A percentile compares a stretch with the other conserved stretches of the same genome.
These are phyloP conservation scores for Drosophila formosana DNA, from an alignment of 2,888 invertebrate genomes.

Conservation along the genomic window DNA sequence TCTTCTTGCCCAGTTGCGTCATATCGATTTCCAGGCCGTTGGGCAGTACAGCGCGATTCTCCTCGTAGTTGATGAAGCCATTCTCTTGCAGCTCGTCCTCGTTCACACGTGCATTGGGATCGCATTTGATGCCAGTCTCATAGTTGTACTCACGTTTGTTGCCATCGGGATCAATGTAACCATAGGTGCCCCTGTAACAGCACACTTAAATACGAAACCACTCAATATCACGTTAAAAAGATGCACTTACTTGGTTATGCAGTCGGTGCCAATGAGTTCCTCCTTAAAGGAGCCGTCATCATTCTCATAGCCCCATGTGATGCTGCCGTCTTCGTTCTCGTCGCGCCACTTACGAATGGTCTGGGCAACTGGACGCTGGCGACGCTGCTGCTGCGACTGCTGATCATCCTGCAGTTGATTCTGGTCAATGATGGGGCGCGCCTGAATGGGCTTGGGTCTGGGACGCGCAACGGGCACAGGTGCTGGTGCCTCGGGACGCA, in stretches of 20 bases:
- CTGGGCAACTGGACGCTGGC: constrained; percentile 90
- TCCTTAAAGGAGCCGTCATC: constrained; percentile 95
- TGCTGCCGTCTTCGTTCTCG: constrained; percentile 91
- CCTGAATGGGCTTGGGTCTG: constrained; percentile 76
- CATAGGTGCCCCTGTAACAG: constrained; percentile 89
- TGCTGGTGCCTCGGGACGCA: constrained; percentile 82
- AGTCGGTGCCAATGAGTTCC: constrained; percentile 92
- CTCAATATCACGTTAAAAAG: not conserved
- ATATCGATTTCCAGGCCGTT: constrained; percentile 91
- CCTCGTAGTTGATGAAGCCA: constrained; percentile 91
- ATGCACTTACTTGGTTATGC: constrained; percentile 87
- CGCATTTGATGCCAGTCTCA: constrained; percentile 91
- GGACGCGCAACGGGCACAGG: constrained; percentile 74
- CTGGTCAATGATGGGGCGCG: constrained; percentile 83
- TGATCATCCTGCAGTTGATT: constrained; percentile 81
- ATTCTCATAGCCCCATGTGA: constrained; percentile 95
- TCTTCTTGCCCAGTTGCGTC: constrained; percentile 89
- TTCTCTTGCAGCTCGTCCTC: constrained; percentile 86
- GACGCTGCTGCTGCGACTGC: constrained; percentile 71
- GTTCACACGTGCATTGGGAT: constrained; percentile 85
- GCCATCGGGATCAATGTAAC: constrained; percentile 94
- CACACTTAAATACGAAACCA: not conserved
- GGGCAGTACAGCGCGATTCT: constrained; percentile 90
- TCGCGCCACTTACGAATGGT: constrained; percentile 90
- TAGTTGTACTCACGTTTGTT: constrained; percentile 92